Evolutionary conservation across 2,113 vertebrate species (phyloP).

Genomic region (Ictalurus punctatus): DNA sequence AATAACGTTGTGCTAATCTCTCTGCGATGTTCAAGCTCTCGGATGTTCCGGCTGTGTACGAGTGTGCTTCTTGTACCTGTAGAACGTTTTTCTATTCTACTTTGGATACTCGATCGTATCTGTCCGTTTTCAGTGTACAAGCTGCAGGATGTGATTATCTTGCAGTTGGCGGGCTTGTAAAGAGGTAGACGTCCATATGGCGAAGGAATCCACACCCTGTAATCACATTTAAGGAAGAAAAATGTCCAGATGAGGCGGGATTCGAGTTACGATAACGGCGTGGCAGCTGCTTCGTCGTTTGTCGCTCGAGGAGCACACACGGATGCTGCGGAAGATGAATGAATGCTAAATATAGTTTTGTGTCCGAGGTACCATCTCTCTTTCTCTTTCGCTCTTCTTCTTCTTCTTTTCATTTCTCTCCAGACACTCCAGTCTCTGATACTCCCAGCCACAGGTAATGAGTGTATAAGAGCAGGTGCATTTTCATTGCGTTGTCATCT

Average conservation of each 20-base stretch:
- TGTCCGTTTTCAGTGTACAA: background rate
- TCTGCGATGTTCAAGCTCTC: background rate
- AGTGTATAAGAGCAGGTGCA: background rate
- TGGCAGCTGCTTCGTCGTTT: background rate
- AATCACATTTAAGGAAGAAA: constrained; percentile 1
- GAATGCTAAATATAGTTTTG: constrained; percentile 16
- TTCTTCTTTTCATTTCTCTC: background rate
- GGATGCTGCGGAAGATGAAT: constrained; percentile 17
- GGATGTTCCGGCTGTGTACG: background rate
- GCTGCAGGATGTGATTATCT: background rate
- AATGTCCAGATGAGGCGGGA: background rate
- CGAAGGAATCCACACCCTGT: background rate
- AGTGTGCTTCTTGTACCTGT: constrained; percentile 1
- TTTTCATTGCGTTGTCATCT: background rate
- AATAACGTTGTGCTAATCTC: constrained; percentile 12
- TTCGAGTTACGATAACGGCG: background rate
- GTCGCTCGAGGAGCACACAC: background rate
- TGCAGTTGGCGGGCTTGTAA: constrained; percentile 1
- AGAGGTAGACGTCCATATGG: constrained; percentile 25
- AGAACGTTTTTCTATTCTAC: background rate
- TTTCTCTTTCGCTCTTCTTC: background rate
- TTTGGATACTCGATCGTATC: background rate
- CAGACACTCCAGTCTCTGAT: background rate
- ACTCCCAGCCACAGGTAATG: background rate
- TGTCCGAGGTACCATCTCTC: background rate